Base-by-base conservation (phyloP, 2,888 invertebrate genomes). In the Lamproptera curius region DNA sequence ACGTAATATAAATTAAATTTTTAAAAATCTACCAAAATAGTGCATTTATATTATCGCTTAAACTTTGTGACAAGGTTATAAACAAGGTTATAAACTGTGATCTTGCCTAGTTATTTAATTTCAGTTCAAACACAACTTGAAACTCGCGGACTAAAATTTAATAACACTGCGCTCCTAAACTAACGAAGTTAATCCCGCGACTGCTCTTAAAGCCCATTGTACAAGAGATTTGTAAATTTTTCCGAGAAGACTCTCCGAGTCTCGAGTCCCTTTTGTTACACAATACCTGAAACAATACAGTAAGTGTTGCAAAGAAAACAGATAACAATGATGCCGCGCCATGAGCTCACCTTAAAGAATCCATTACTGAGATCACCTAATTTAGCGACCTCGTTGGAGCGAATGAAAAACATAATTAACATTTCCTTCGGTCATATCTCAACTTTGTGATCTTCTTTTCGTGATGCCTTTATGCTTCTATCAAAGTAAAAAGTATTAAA, bases 361-460 rank as follows among this genome's bases (percentile, higher is more conserved):
- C 23, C 42, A 42, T 42, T 42, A 42, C 34, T 14, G 42, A 35
- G 35, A 42, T 42, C 42, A 42, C 23, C 42, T 23, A 34, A 42
- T 42, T 35, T 42, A 23, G 35, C 35, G 42, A 34, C n/a, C 23
- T 42, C 35, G 14, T 42, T 42, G 42, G 42, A 35, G 42, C 42
- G 35, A 35, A 20, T 20, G 20, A 16, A 42, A 34, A 34, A 42
- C 34, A 35, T 42, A 35, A 42, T 42, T 42, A 42, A 42, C 35
- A 15, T 42, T 42, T 20, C 23, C 34, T 20, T 20, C 20, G 6
- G 4, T 20, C 6, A 20, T n/a, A n/a, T n/a, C n/a, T n/a, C n/a
- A n/a, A n/a, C n/a, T n/a, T n/a, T n/a, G n/a, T n/a, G n/a, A n/a
- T n/a, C n/a, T n/a, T n/a, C n/a, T n/a, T n/a, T n/a, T n/a, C n/a